A percentile compares a stretch with the other conserved stretches of the same genome.
phyloP scores from a whole-genome alignment of 92 coral and sea anemone genomes.

The Actinernus sp. region DNA sequence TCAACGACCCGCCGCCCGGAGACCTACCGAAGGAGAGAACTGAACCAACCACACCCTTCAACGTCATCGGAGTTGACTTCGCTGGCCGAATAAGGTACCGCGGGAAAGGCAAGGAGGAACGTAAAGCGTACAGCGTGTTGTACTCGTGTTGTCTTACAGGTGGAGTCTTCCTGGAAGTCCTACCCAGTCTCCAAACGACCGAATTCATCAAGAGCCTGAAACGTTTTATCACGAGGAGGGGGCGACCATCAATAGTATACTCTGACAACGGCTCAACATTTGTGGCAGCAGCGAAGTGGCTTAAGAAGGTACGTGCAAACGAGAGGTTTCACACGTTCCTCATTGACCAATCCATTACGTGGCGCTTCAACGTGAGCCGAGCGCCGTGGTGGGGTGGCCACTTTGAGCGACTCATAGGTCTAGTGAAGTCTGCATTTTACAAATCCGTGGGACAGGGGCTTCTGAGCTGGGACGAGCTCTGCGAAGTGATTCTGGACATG shows the following conservation, averaged over 20 bases:
- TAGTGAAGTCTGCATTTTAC: slow-evolving; percentile 42
- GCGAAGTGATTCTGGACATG: slow-evolving; percentile 43
- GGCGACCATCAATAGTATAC: slow-evolving; percentile 42
- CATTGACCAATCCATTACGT: slow-evolving; percentile 35
- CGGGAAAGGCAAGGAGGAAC: slow-evolving; percentile 24
- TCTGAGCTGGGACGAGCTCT: slow-evolving; percentile 39
- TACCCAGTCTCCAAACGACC: slow-evolving; percentile 42
- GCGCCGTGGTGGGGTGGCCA: slow-evolving; percentile 68
- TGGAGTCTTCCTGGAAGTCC: slow-evolving; percentile 61
- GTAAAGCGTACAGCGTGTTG: slow-evolving; percentile 54
- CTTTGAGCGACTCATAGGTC: slow-evolving; percentile 46
- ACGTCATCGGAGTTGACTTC: slow-evolving; percentile 61
- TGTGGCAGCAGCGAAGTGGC: slow-evolving; percentile 39
- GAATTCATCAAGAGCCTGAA: slow-evolving; percentile 59
- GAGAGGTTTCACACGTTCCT: slow-evolving; percentile 33
- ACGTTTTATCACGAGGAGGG: slow-evolving; percentile 35
- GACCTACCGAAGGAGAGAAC: slow-evolving; percentile 42
- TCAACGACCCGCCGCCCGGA: slow-evolving; percentile 42
- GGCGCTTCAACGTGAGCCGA: slow-evolving; percentile 56
- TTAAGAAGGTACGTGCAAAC: slow-evolving; percentile 40
- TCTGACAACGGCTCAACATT: slow-evolving; percentile 63
- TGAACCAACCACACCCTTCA: slow-evolving; percentile 41
- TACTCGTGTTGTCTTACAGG: slow-evolving; percentile 63
- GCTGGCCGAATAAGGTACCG: slow-evolving; percentile 59
- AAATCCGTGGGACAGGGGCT: slow-evolving; percentile 49